phyloP scores from a whole-genome alignment of 2,797 vertebrate species.

The Spinibarbus caldwelli region DNA sequence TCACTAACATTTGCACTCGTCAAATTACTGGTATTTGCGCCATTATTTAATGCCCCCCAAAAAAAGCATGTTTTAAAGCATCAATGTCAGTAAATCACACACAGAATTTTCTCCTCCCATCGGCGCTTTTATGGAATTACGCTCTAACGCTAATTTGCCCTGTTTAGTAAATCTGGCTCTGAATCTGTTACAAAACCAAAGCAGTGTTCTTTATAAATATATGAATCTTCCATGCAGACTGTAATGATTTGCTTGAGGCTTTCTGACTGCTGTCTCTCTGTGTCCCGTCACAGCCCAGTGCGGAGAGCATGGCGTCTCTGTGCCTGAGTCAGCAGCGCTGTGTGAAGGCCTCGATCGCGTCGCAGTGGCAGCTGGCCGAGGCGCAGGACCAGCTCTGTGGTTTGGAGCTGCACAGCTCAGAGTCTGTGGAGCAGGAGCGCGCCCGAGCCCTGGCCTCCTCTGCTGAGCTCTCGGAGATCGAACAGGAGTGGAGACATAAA shows the following conservation, averaged over 20 bases:
- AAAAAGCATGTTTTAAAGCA: no score
- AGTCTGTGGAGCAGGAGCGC: slow-evolving; percentile 91
- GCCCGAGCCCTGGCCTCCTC: slow-evolving; percentile 84
- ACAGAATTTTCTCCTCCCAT: no score
- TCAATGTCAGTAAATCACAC: no score
- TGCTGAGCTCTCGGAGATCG: slow-evolving; percentile 85
- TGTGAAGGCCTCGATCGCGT: slow-evolving; percentile 90
- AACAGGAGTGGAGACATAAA: slow-evolving; percentile 94
- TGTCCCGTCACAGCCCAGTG: slow-evolving; percentile 66
- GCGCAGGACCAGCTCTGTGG: slow-evolving; percentile 92
- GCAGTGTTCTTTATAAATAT: neutral
- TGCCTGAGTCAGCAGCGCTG: slow-evolving; percentile 90
- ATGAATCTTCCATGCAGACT: neutral
- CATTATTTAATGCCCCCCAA: no score
- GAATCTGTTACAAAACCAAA: no score
- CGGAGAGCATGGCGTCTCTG: slow-evolving; percentile 83
- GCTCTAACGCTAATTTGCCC: no score
- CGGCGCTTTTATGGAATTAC: no score
- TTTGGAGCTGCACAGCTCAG: slow-evolving; percentile 92
- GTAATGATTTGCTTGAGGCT: neutral
- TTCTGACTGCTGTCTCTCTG: neutral
- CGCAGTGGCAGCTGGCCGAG: slow-evolving; percentile 92
- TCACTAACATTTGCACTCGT: no score
- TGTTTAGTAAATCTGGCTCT: no score
- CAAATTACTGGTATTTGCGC: no score